Conservation (phyloP, 1,140 invertebrate genomes). For the Leptinotarsa undecemlineata region DNA sequence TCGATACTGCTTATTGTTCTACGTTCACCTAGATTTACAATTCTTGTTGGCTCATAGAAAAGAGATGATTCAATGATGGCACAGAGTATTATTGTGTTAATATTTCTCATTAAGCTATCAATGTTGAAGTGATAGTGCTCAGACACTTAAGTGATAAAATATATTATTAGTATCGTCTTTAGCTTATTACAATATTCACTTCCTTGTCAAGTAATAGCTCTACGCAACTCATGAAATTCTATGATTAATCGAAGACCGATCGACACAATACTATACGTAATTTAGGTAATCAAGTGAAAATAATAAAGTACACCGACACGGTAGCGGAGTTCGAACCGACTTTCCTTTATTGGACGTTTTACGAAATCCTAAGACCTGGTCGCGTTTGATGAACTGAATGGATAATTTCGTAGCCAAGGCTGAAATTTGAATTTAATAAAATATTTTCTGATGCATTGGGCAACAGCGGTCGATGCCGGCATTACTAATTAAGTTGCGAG, state of each 20-base stretch:
- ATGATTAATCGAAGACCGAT: not conserved
- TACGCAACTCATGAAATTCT: not conserved
- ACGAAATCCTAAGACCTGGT: not conserved
- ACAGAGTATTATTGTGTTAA: too few species aligned
- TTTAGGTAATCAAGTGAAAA: conserved; percentile 15
- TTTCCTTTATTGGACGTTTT: conserved; percentile 1
- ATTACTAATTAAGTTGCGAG: not conserved
- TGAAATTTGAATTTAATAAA: conserved; percentile 1
- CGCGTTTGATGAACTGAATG: conserved; percentile 12
- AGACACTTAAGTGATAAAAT: too few species aligned
- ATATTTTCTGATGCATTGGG: not conserved
- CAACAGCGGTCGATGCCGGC: not conserved
- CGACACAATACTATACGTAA: conserved; percentile 4
- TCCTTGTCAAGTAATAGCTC: not conserved
- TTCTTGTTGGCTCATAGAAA: too few species aligned
- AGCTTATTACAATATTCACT: too few species aligned
- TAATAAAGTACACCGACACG: conserved; percentile 6
- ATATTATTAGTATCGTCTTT: too few species aligned
- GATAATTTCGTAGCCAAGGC: conserved; percentile 12
- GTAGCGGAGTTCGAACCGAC: not conserved
- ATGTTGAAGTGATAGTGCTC: too few species aligned
- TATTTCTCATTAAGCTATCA: too few species aligned
- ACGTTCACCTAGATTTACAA: too few species aligned
- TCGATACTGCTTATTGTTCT: too few species aligned
- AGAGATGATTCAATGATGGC: too few species aligned